Percentiles rank a stretch among this genome's conserved stretches.
Evolutionary conservation across 1,140 invertebrate genomes (phyloP).

Genomic region (Oreohelix idahoensis): DNA sequence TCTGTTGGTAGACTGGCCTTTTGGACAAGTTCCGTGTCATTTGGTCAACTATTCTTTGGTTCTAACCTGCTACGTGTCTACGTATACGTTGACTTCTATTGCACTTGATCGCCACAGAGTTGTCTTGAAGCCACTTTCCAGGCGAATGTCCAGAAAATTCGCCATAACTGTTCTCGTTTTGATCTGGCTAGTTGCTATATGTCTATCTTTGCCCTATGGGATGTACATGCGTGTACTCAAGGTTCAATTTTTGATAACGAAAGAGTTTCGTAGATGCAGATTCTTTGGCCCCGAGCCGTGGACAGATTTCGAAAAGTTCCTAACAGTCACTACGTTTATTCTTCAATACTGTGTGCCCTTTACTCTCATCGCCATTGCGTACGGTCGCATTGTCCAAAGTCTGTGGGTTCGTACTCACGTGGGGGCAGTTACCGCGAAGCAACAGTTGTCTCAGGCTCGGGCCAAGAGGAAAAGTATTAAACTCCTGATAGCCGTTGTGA

Average conservation of each 20-base stretch:
- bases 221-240: slow-evolving; percentile 69
- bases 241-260: slow-evolving; percentile 38
- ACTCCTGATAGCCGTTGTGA: slow-evolving; percentile 73
- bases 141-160: slow-evolving; percentile 68
- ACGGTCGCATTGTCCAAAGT: slow-evolving; percentile 64
- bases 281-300: slow-evolving; percentile 63
- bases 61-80: slow-evolving; percentile 75
- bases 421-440: slow-evolving; percentile 63
- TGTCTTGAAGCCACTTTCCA: slow-evolving; percentile 74
- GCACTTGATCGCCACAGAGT: slow-evolving; percentile 76
- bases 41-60: slow-evolving; percentile 75
- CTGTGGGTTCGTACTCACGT: slow-evolving; percentile 65
- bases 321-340: slow-evolving; percentile 73
- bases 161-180: slow-evolving; percentile 70
- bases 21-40: slow-evolving; percentile 74
- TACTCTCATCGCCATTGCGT: slow-evolving; percentile 72
- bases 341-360: slow-evolving; percentile 77
- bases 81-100: slow-evolving; percentile 76
- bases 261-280: slow-evolving; percentile 65
- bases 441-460: slow-evolving; percentile 62
- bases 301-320: slow-evolving; percentile 64
- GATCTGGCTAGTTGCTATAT: slow-evolving; percentile 74
- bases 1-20: slow-evolving; percentile 72
- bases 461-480: slow-evolving; percentile 72
- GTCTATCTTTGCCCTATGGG: slow-evolving; percentile 75